Evolutionary conservation across 2,888 invertebrate species (phyloP).

Genomic region (Eurytoma californica): DNA sequence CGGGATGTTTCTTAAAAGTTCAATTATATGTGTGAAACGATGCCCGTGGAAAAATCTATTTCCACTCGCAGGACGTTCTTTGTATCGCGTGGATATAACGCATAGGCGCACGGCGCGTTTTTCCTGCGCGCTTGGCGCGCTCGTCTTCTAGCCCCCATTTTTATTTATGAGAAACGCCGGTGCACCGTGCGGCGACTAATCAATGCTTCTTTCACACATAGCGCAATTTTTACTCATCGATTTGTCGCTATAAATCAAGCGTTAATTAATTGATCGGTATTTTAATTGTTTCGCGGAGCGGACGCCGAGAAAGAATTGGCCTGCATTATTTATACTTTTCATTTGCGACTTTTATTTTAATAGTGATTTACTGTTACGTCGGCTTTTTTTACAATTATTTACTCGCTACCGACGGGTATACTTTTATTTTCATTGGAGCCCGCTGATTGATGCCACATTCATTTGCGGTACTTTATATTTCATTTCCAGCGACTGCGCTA

Average conservation of each 20-base stretch:
- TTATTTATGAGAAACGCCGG: conserved; percentile 13
- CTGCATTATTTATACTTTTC: conserved; percentile 43
- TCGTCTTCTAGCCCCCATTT: conserved; percentile 12
- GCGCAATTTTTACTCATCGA: conserved; percentile 34
- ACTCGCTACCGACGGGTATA: too few relatives aligned
- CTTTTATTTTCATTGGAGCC: too few relatives aligned
- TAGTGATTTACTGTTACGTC: conserved; percentile 25
- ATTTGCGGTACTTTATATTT: too few relatives aligned
- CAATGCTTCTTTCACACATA: conserved; percentile 38
- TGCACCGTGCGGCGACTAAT: conserved; percentile 17
- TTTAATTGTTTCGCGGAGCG: conserved; percentile 38
- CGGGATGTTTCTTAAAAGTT: conserved; percentile 40
- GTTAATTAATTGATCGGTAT: conserved; percentile 45
- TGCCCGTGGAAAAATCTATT: conserved; percentile 27
- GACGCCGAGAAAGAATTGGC: conserved; percentile 8
- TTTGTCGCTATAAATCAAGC: conserved; percentile 45
- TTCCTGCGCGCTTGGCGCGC: not conserved
- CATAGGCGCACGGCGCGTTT: not conserved
- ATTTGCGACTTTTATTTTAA: conserved; percentile 16
- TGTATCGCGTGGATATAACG: too few relatives aligned
- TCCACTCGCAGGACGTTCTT: too few relatives aligned
- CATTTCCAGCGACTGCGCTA: too few relatives aligned
- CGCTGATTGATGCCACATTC: too few relatives aligned
- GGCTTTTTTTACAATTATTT: not conserved
- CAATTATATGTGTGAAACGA: conserved; percentile 36